Conservation (phyloP, 1,140 invertebrate genomes). For the Philopotamus ludificatus region DNA sequence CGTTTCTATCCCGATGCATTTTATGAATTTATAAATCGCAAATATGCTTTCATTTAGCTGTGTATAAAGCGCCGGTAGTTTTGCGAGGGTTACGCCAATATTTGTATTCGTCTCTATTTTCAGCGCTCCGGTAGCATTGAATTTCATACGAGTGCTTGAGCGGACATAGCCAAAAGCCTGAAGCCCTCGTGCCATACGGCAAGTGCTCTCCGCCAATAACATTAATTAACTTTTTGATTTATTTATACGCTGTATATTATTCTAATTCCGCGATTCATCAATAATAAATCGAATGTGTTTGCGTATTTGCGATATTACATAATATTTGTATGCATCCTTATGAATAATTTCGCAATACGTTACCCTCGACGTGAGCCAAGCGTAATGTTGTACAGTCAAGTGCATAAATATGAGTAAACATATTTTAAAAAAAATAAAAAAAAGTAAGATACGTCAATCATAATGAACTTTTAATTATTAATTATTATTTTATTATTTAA, state of each 20-base stretch:
- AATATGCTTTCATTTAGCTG: no score
- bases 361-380: background rate
- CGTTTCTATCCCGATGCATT: no score
- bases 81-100: no score
- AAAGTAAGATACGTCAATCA: no score
- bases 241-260: no score
- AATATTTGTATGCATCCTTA: background rate
- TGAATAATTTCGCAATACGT: background rate
- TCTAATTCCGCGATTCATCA: no score
- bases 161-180: background rate
- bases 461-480: no score
- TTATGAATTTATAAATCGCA: no score
- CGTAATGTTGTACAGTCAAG: background rate
- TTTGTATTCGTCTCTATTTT: background rate
- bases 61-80: no score
- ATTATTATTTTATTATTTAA: no score
- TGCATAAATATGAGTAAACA: no score
- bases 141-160: background rate
- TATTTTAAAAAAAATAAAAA: no score
- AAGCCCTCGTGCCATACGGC: background rate
- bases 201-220: background rate
- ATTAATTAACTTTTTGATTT: background rate
- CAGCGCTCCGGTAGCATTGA: background rate
- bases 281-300: background rate
- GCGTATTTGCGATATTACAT: background rate